These are phyloP conservation scores for Apodemus agrarius DNA, from an alignment of 2,797 vertebrate species.

Conservation along the genomic window DNA sequence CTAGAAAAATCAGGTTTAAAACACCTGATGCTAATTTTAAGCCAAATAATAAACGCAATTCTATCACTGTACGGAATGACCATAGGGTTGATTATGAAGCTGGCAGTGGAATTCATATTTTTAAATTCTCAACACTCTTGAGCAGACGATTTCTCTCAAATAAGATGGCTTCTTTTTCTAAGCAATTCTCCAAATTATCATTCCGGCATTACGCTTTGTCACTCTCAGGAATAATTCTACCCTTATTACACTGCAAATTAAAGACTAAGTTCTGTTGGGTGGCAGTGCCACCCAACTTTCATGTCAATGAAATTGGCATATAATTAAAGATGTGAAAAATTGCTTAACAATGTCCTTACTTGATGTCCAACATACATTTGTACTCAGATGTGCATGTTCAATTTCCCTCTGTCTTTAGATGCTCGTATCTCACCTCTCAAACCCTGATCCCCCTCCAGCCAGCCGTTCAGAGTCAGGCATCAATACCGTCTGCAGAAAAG, in stretches of 20 bases:
- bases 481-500: neutral
- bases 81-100: neutral
- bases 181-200: slow-evolving; percentile 81
- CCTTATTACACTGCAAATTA: slow-evolving; percentile 81
- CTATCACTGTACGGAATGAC: neutral
- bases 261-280: slow-evolving; percentile 80
- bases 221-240: slow-evolving; percentile 80
- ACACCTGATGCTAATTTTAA: slow-evolving; percentile 33
- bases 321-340: slow-evolving; percentile 81
- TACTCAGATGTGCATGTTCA: slow-evolving; percentile 62
- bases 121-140: slow-evolving; percentile 48
- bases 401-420: slow-evolving; percentile 55
- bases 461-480: neutral
- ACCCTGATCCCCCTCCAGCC: neutral
- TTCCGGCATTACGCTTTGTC: slow-evolving; percentile 81
- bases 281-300: slow-evolving; percentile 78
- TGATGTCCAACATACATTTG: slow-evolving; percentile 75
- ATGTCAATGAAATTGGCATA: slow-evolving; percentile 80
- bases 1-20: slow-evolving; percentile 38
- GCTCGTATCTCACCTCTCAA: neutral
- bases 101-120: neutral
- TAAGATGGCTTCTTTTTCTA: slow-evolving; percentile 74
- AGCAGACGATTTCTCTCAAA: slow-evolving; percentile 54
- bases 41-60: neutral
- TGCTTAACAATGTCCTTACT: slow-evolving; percentile 78